Evolutionary conservation across 2,113 vertebrate genomes (phyloP).

Genomic region (Prionailurus viverrinus): DNA sequence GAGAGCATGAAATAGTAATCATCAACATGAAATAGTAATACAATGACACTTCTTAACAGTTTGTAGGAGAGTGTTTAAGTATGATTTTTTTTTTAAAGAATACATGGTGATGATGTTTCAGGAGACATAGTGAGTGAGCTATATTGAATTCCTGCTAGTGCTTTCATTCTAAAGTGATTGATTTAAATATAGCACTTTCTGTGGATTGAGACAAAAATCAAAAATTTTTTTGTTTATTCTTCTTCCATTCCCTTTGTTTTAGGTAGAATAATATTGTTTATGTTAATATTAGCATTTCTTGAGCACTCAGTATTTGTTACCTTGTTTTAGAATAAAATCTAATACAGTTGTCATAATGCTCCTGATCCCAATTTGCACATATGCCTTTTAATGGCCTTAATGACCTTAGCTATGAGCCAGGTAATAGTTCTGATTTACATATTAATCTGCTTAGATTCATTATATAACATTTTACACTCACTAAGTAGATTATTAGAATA

Average conservation of each 20-base stretch:
- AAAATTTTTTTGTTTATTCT: not conserved
- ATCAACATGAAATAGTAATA: slow-evolving; percentile 5
- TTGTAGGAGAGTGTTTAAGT: slow-evolving; percentile 72
- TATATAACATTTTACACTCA: not conserved
- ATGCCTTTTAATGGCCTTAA: not conserved
- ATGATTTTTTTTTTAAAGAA: slow-evolving; percentile 67
- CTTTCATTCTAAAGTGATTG: not conserved
- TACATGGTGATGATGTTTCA: slow-evolving; percentile 60
- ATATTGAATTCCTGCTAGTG: not conserved
- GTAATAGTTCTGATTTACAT: not conserved
- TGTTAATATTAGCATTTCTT: slow-evolving; percentile 46
- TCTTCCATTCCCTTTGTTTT: slow-evolving; percentile 33
- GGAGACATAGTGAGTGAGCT: slow-evolving; percentile 38
- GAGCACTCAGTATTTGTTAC: not conserved
- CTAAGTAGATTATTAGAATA: not conserved
- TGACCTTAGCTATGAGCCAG: not conserved
- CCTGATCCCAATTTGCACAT: not conserved
- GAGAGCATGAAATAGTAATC: not conserved
- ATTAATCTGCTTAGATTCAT: not conserved
- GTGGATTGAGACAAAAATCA: not conserved
- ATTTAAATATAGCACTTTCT: slow-evolving; percentile 35
- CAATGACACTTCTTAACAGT: slow-evolving; percentile 58
- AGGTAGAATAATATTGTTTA: not conserved
- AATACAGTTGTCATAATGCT: not conserved
- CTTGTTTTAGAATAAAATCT: not conserved